Percentiles rank a stretch among this genome's conserved stretches.
Conservation (phyloP, 2,888 invertebrate genomes). For the Lacanobia wlatinum region DNA sequence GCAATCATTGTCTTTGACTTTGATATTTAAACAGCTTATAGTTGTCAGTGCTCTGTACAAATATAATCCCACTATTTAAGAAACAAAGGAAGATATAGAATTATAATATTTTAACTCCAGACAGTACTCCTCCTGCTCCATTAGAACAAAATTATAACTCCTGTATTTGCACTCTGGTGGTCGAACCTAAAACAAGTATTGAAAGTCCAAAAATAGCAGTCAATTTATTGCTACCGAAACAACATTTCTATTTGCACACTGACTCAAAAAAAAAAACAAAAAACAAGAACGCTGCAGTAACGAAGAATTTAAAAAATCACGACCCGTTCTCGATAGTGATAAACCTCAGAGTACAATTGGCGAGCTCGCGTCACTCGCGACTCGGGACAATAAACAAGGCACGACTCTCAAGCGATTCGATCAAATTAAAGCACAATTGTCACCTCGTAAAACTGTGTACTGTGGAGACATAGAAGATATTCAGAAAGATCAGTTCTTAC, state of each 20-base stretch:
- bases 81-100: no score
- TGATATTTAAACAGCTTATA: no score
- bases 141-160: no score
- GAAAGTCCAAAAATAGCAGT: conserved; percentile 25
- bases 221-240: conserved; percentile 8
- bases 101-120: no score
- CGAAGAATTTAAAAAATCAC: conserved; percentile 44
- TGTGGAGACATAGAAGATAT: not conserved
- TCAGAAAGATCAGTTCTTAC: conserved; percentile 19
- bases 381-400: conserved; percentile 54
- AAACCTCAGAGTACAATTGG: conserved; percentile 52
- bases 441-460: conserved; percentile 53
- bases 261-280: conserved; percentile 12
- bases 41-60: no score
- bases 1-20: no score
- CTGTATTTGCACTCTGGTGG: not conserved
- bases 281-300: conserved; percentile 21
- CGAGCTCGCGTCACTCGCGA: conserved; percentile 40
- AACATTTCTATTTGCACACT: conserved; percentile 8
- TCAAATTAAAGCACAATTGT: conserved; percentile 65
- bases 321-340: conserved; percentile 39
- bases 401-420: conserved; percentile 56
- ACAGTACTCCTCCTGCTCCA: no score
- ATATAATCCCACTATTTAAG: no score
- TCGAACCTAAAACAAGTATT: conserved; percentile 2